phyloP scores from a whole-genome alignment of 2,113 vertebrate genomes.

The Xyliphius kryptos region DNA sequence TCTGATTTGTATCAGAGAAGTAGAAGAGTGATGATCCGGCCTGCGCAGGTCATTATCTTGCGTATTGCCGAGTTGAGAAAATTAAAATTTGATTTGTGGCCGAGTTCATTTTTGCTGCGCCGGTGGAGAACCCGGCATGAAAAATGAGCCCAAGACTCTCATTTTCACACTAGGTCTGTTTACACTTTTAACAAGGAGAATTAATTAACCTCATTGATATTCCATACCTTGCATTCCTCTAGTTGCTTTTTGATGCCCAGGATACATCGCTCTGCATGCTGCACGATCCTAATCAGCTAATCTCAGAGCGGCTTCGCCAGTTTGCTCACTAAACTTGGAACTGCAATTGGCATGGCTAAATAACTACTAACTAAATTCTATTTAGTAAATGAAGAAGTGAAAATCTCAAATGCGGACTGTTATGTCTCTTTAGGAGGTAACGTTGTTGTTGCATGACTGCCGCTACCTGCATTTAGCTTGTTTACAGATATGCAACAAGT shows the following conservation, averaged over 20 bases:
- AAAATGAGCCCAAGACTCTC: constrained; percentile 42
- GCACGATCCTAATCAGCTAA: constrained; percentile 2
- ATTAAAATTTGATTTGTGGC: constrained; percentile 52
- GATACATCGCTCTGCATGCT: constrained; percentile 19
- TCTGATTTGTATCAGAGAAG: constrained; percentile 40
- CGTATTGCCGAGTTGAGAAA: constrained; percentile 37
- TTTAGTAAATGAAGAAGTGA: no score
- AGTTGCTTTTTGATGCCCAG: constrained; percentile 48
- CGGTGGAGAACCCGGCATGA: constrained; percentile 37
- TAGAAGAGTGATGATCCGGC: constrained; percentile 43
- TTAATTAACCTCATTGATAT: constrained; percentile 66
- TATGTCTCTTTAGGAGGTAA: no score
- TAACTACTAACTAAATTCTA: neutral
- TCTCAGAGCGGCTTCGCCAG: neutral
- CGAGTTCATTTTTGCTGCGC: constrained; percentile 25
- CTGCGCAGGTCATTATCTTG: constrained; percentile 46
- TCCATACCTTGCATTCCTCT: constrained; percentile 47
- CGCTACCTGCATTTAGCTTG: no score
- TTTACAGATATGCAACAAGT: no score
- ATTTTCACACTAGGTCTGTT: constrained; percentile 49
- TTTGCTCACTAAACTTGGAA: neutral
- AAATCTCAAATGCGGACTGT: no score
- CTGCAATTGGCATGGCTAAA: neutral
- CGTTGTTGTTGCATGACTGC: no score
- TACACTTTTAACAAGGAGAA: constrained; percentile 59